phyloP scores from a whole-genome alignment of 2,113 vertebrate species.

The Balaenoptera acutorostrata region DNA sequence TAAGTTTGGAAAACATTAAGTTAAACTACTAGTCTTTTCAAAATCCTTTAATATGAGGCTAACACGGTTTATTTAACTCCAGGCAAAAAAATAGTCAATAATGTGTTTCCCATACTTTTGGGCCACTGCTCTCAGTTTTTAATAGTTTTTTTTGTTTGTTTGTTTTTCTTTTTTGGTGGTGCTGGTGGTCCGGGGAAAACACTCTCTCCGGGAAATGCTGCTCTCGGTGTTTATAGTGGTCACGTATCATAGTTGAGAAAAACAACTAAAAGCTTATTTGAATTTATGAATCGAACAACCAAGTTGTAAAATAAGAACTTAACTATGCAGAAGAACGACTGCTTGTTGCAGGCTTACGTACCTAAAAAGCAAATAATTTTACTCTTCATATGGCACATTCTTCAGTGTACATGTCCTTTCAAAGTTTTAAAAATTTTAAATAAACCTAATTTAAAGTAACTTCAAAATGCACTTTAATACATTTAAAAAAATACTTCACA shows the following conservation, averaged over 20 bases:
- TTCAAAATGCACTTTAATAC: neutral
- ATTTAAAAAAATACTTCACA: neutral
- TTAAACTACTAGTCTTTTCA: neutral
- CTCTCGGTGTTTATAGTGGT: neutral
- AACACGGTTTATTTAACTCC: neutral
- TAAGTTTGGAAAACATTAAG: neutral
- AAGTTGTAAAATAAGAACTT: slow-evolving; percentile 3
- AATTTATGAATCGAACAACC: neutral
- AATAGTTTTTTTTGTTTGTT: too few relatives aligned
- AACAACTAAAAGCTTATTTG: neutral
- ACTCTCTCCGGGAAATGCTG: neutral
- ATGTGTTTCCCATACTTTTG: neutral
- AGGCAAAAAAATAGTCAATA: neutral
- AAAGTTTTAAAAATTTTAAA: neutral
- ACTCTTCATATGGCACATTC: neutral
- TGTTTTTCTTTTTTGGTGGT: too few relatives aligned
- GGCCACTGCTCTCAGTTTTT: neutral
- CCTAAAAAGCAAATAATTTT: neutral
- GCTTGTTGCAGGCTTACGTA: neutral
- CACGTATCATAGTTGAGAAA: neutral
- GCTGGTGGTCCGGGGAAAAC: neutral
- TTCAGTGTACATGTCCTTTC: neutral
- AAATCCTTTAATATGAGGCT: neutral
- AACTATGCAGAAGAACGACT: neutral
- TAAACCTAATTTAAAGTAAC: neutral